Evolutionary conservation across 2,888 invertebrate genomes (phyloP), one percentile per base, ranked within the genome.

Genomic region (Agrochola litura): DNA sequence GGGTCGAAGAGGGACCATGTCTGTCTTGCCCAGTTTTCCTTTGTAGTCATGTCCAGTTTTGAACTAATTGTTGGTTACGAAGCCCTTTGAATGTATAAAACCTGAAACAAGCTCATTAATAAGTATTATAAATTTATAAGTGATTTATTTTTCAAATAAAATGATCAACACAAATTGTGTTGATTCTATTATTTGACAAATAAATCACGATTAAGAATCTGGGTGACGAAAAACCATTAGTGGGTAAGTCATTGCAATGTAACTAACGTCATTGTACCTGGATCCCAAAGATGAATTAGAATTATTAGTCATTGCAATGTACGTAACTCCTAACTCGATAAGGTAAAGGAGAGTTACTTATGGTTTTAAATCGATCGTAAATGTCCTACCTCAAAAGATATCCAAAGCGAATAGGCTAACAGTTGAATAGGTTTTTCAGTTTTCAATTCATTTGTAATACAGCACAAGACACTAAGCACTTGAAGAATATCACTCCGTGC

Each of bases 11-110:
- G 2, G 30, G 30, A 19, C 9, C 12, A 58, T 64, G 25, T 30
- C 60, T 68, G 46, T 56, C 61, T 54, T 46, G 2, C 14, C 49
- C 37, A 49, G 49, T 70, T 63, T 67, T n/a, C 60, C 25, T 76
- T 85, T 74, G 69, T 74, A 69, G 52, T 66, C 60, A 25, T 41
- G 19, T 60, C 37, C 25, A 52, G 49, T 73, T 72, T 56, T 49
- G 1, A 56, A 71, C 19, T 64, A 60, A 58, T 58, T 61, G 30
- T 41, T 37, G n/a, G 41, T 61, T 41, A 65, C 49, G 37, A 69
- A 25, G 9, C 25, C 19, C 6, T 61, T 49, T 49, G 2, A 37
- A 61, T 46, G 1, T 61, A 16, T n/a, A 41, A 22, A 25, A 43
- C 19, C n/a, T 58, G 14, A 58, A 61, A 77, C 19, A 54, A 54